phyloP scores from a whole-genome alignment of 2,797 vertebrate genomes.

The Neosilurus mollespiculum region DNA sequence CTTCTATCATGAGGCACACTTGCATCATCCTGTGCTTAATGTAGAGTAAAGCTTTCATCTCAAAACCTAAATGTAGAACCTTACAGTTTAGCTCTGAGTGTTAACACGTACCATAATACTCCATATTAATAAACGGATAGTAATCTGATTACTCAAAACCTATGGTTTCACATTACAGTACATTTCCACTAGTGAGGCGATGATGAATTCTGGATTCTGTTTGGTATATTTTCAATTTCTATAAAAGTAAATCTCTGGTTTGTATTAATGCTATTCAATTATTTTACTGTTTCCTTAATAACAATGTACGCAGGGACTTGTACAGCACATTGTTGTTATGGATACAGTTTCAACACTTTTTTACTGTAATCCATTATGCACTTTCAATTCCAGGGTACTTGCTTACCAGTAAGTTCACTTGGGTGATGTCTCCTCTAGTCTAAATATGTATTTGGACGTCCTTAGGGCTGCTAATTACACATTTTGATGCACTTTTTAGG shows the following conservation, averaged over 20 bases:
- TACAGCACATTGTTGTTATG: not conserved
- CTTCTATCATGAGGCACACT: not conserved
- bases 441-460: constrained; percentile 1
- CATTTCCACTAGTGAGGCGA: not conserved
- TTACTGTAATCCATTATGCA: not conserved
- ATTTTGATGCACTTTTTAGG: not conserved
- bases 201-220: not conserved
- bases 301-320: too few relatives aligned
- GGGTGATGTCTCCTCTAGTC: not conserved
- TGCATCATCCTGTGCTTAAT: not conserved
- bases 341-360: not conserved
- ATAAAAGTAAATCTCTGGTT: not conserved
- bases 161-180: not conserved
- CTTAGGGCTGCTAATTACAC: not conserved
- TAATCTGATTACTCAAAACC: not conserved
- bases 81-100: not conserved
- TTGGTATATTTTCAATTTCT: not conserved
- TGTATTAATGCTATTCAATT: not conserved
- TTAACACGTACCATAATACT: not conserved
- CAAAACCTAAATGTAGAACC: not conserved
- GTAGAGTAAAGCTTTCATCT: not conserved
- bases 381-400: not conserved
- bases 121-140: not conserved
- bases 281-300: not conserved
- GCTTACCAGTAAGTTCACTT: not conserved